phyloP scores from a whole-genome alignment of 64 coral and sea anemone species.

The Porites australiensis region DNA sequence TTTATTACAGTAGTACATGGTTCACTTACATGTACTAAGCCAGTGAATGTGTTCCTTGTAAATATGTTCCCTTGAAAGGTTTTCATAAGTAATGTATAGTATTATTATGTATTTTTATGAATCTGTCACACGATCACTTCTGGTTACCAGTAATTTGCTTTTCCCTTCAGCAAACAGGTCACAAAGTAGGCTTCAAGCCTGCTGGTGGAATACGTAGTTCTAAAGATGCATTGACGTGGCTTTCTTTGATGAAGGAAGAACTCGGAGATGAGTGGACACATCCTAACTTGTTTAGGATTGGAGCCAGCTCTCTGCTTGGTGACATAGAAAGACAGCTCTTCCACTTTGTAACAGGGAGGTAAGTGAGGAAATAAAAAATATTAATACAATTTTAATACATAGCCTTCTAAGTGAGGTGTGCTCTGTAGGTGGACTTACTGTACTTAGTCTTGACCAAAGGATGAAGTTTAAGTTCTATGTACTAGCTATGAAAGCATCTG shows the following conservation, averaged over 20 bases:
- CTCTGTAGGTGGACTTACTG: no score
- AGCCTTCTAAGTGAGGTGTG: no score
- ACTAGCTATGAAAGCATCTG: no score
- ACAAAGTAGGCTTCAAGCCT: constrained; percentile 98
- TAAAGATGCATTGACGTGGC: constrained; percentile 95
- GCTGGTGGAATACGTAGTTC: constrained; percentile 98
- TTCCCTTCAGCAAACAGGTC: constrained; percentile 79
- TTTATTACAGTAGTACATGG: no score
- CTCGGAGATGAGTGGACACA: constrained; percentile 97
- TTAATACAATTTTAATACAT: no score
- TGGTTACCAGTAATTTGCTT: not conserved
- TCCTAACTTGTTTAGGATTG: constrained; percentile 95
- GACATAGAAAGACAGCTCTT: constrained; percentile 98
- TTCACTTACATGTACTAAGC: no score
- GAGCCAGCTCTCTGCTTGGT: constrained; percentile 93
- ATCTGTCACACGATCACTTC: no score
- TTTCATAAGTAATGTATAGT: no score
- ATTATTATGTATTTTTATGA: not conserved
- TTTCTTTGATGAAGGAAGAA: constrained; percentile 98
- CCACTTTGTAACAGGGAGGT: constrained; percentile 98
- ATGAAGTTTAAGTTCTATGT: no score
- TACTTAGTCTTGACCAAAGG: no score
- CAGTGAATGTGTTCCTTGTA: no score
- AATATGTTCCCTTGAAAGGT: no score
- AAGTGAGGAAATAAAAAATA: not conserved